Conservation (phyloP, 92 coral and sea anemone species). For the Heteractis magnifica region DNA sequence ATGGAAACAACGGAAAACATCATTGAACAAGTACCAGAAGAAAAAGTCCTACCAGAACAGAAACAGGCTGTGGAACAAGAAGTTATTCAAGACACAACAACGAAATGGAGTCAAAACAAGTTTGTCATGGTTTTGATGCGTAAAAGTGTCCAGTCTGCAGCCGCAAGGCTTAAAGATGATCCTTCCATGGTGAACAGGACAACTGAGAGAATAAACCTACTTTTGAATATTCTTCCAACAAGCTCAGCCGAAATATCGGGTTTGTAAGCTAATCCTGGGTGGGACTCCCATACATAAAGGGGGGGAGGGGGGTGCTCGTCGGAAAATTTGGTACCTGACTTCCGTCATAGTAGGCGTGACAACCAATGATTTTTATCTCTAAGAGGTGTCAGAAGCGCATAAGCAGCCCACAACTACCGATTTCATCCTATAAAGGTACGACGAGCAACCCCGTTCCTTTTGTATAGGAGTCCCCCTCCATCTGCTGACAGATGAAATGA, state of each 20-base stretch:
- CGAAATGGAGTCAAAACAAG: background rate
- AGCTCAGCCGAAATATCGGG: conserved; percentile 8
- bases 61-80: background rate
- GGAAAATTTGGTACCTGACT: no score
- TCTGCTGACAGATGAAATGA: no score
- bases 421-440: no score
- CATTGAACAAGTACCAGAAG: background rate
- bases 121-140: conserved; percentile 32
- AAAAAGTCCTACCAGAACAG: background rate
- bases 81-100: background rate
- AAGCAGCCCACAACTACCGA: no score
- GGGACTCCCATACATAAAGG: no score
- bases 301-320: no score
- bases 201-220: conserved; percentile 60
- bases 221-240: conserved; percentile 66
- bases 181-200: conserved; percentile 54
- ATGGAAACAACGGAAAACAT: background rate
- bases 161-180: conserved; percentile 67
- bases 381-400: no score
- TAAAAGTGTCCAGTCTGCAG: conserved; percentile 71
- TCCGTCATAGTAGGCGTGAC: no score
- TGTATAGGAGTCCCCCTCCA: no score
- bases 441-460: no score
- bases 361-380: no score
- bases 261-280: background rate